Evolutionary conservation across 1,140 invertebrate species (phyloP).

Genomic region (Drosophila pandora): DNA sequence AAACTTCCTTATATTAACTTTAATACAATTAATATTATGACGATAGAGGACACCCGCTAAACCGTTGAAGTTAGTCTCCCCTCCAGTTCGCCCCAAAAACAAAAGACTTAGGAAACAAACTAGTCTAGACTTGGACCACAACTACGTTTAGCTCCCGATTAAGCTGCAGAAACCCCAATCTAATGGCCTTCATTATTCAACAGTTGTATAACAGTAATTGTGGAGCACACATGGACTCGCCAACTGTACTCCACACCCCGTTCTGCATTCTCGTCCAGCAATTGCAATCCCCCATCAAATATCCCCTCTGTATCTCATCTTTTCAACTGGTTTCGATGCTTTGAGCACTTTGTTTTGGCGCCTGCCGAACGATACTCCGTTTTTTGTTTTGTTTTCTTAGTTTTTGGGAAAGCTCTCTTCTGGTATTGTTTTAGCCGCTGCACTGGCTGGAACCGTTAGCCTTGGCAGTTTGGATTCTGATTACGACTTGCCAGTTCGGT

Average conservation of each 20-base stretch:
- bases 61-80: not conserved
- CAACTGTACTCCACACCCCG: conserved; percentile 8
- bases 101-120: conserved; percentile 42
- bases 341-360: conserved; percentile 21
- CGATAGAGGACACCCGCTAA: too few species aligned
- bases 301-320: conserved; percentile 17
- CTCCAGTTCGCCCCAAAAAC: conserved; percentile 9
- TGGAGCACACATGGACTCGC: conserved; percentile 24
- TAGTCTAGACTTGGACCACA: conserved; percentile 6
- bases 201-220: conserved; percentile 65
- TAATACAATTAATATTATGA: too few species aligned
- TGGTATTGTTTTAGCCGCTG: conserved; percentile 45
- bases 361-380: conserved; percentile 30
- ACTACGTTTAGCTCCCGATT: conserved; percentile 7
- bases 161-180: conserved; percentile 24
- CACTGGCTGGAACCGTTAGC: conserved; percentile 41
- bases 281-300: not conserved
- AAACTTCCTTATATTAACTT: too few species aligned
- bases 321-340: conserved; percentile 39
- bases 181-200: conserved; percentile 64
- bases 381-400: not conserved
- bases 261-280: conserved; percentile 37
- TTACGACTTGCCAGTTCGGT: conserved; percentile 15
- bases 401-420: conserved; percentile 41
- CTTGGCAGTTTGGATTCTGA: conserved; percentile 28